These are phyloP conservation scores for Abscondita cerata DNA, from an alignment of 2,888 invertebrate genomes.

Conservation along the genomic window DNA sequence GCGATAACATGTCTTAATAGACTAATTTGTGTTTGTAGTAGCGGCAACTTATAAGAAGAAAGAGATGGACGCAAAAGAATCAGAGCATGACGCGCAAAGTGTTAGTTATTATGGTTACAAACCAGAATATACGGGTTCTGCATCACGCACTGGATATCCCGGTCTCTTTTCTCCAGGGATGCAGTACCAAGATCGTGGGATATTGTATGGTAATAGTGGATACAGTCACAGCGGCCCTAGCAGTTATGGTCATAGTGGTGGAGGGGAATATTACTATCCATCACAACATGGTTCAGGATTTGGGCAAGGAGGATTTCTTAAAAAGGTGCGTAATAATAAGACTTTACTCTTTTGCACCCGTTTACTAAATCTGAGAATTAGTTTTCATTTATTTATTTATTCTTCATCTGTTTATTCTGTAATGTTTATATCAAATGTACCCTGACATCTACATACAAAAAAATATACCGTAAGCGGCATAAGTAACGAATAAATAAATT, in stretches of 20 bases:
- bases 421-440: too few species aligned
- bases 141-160: constrained; percentile 11
- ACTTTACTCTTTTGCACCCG: too few species aligned
- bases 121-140: background rate
- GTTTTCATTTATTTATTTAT: too few species aligned
- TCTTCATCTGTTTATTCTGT: too few species aligned
- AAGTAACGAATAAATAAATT: too few species aligned
- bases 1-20: too few species aligned
- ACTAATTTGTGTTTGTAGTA: background rate
- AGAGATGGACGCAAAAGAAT: background rate
- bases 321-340: background rate
- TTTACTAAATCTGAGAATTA: too few species aligned
- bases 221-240: constrained; percentile 13
- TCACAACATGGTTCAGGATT: background rate
- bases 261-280: constrained; percentile 26
- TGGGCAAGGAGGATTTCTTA: background rate
- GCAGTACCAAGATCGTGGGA: constrained; percentile 14
- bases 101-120: background rate
- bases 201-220: constrained; percentile 23
- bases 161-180: constrained; percentile 12
- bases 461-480: too few species aligned
- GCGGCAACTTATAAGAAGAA: background rate
- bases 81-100: background rate
- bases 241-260: constrained; percentile 27
- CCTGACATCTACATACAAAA: too few species aligned